Conservation (phyloP, 2,113 vertebrate genomes). For the Podarcis raffonei region DNA sequence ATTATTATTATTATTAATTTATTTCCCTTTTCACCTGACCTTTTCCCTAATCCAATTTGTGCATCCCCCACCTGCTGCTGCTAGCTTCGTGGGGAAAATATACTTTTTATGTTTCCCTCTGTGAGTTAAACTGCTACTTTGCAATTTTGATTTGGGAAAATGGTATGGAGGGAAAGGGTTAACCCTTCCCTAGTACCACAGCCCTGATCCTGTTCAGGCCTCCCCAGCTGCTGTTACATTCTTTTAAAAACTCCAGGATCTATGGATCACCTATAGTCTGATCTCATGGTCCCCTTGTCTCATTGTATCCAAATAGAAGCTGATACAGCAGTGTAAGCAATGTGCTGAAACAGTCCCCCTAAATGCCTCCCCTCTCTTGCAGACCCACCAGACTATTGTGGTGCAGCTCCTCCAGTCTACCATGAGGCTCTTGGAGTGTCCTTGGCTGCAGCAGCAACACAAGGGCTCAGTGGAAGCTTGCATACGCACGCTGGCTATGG, state of each 20-base stretch:
- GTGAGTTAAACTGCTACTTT: too few relatives aligned
- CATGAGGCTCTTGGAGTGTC: constrained; percentile 89
- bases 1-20: too few relatives aligned
- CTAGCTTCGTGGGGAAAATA: neutral
- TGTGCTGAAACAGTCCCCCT: neutral
- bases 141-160: neutral
- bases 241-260: neutral
- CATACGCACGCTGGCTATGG: constrained; percentile 90
- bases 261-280: neutral
- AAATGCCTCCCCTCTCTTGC: constrained; percentile 13
- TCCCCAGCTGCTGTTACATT: neutral
- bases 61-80: neutral
- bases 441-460: constrained; percentile 94
- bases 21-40: neutral
- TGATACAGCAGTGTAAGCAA: neutral
- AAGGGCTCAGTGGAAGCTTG: constrained; percentile 89
- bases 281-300: neutral
- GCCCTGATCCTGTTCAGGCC: neutral
- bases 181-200: neutral
- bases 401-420: constrained; percentile 92
- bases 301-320: neutral
- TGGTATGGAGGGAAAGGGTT: neutral
- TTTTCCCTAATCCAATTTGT: neutral
- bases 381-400: constrained; percentile 93
- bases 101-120: neutral